Percentiles rank a stretch among this genome's conserved stretches.
These are phyloP conservation scores for Labroides dimidiatus DNA, from an alignment of 2,797 vertebrate species.

Conservation along the genomic window DNA sequence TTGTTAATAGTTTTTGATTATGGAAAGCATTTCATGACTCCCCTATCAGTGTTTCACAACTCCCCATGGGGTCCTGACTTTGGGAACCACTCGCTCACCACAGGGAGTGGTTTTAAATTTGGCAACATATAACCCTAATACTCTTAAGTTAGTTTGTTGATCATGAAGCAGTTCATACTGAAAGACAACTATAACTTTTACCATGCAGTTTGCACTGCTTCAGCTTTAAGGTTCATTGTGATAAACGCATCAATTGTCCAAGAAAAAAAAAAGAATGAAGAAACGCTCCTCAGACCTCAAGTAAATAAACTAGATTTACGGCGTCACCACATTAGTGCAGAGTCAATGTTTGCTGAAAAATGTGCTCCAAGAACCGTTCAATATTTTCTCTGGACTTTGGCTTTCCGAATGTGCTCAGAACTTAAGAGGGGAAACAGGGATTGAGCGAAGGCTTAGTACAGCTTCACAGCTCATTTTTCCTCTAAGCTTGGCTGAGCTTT, in stretches of 20 bases:
- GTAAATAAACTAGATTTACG: conserved; percentile 17
- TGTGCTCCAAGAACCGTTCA: conserved; percentile 12
- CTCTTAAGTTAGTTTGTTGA: no score
- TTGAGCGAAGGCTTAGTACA: conserved; percentile 43
- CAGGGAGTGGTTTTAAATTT: no score
- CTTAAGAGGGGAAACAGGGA: conserved; percentile 47
- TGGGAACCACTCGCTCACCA: no score
- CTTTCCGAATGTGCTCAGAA: conserved; percentile 42
- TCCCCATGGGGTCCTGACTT: no score
- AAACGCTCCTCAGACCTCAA: not conserved
- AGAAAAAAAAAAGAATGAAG: not conserved
- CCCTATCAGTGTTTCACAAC: no score
- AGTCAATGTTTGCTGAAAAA: conserved; percentile 11
- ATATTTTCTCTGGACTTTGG: conserved; percentile 37
- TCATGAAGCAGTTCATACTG: no score
- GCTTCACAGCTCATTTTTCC: conserved; percentile 37
- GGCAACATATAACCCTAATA: no score
- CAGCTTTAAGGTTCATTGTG: not conserved
- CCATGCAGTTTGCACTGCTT: no score
- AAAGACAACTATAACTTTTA: no score
- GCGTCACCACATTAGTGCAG: conserved; percentile 8
- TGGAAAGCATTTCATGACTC: no score
- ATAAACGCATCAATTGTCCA: not conserved
- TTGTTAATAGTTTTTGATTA: no score
- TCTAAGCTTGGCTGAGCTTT: conserved; percentile 46